These are phyloP conservation scores for Ceuthmochares aereus DNA, from an alignment of 2,113 vertebrate species.

Conservation along the genomic window DNA sequence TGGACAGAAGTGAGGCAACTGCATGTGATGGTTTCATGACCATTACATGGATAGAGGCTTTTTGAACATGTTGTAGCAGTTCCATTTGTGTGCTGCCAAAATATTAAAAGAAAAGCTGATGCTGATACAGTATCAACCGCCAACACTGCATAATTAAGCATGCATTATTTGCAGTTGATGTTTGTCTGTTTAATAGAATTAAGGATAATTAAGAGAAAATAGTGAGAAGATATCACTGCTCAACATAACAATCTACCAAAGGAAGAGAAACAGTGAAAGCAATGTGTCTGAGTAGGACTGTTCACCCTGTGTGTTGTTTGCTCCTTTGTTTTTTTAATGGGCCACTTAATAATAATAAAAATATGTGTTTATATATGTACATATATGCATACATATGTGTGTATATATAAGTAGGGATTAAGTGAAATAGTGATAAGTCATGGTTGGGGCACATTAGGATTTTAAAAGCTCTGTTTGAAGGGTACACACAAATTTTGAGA, in stretches of 20 bases:
- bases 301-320: background rate
- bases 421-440: background rate
- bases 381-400: background rate
- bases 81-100: constrained; percentile 49
- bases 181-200: constrained; percentile 64
- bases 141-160: constrained; percentile 60
- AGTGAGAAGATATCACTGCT: constrained; percentile 12
- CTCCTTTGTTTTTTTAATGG: background rate
- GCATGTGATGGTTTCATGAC: background rate
- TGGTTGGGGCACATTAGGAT: background rate
- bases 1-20: background rate
- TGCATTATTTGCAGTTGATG: constrained; percentile 53
- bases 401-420: background rate
- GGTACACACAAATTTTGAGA: background rate
- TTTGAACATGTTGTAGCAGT: background rate
- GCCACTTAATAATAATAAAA: background rate
- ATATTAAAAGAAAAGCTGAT: constrained; percentile 63
- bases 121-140: constrained; percentile 49
- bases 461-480: background rate
- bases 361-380: background rate
- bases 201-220: constrained; percentile 52
- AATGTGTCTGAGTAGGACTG: background rate
- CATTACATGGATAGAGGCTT: background rate
- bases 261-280: background rate
- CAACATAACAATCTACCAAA: background rate